Conservation (phyloP, 2,888 invertebrate species). For the Torymus aiolomorphi region DNA sequence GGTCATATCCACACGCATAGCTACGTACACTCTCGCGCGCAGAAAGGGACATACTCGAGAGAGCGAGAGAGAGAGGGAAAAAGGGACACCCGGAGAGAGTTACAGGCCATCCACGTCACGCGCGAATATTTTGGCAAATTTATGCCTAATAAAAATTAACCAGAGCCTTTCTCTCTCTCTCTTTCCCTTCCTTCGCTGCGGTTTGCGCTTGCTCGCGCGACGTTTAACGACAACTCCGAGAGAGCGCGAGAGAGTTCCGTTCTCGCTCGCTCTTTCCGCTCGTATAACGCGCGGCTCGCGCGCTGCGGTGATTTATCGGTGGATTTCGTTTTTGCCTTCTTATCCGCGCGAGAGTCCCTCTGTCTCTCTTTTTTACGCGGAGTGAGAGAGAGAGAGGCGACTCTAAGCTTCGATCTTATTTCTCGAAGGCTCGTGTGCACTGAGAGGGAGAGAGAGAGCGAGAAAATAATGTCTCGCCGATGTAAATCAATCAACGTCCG, state of each 20-base stretch:
- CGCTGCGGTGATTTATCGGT: conserved; percentile 71
- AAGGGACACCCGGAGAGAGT: conserved; percentile 66
- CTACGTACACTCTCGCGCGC: conserved; percentile 1
- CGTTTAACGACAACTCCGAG: conserved; percentile 66
- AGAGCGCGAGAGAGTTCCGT: conserved; percentile 29
- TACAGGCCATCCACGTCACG: conserved; percentile 74
- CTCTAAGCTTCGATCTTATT: conserved; percentile 58
- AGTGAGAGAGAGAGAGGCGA: background rate
- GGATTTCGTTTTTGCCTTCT: conserved; percentile 68
- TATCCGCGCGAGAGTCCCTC: conserved; percentile 20
- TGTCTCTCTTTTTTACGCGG: background rate
- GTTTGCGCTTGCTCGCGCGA: conserved; percentile 59
- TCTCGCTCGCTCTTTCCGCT: conserved; percentile 42
- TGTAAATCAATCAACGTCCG: conserved; percentile 73
- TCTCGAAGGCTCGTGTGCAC: conserved; percentile 37
- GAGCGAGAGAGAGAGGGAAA: conserved; percentile 39
- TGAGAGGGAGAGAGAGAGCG: conserved; percentile 49
- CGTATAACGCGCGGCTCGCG: conserved; percentile 19
- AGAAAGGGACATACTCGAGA: conserved; percentile 25
- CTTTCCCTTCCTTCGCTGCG: background rate
- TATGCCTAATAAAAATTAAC: conserved; percentile 76
- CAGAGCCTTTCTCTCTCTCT: conserved; percentile 64
- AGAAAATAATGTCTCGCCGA: conserved; percentile 61
- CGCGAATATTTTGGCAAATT: conserved; percentile 76
- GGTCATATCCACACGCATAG: conserved; percentile 30